phyloP scores from a whole-genome alignment of 1,140 invertebrate species.

The Adelges cooleyi region DNA sequence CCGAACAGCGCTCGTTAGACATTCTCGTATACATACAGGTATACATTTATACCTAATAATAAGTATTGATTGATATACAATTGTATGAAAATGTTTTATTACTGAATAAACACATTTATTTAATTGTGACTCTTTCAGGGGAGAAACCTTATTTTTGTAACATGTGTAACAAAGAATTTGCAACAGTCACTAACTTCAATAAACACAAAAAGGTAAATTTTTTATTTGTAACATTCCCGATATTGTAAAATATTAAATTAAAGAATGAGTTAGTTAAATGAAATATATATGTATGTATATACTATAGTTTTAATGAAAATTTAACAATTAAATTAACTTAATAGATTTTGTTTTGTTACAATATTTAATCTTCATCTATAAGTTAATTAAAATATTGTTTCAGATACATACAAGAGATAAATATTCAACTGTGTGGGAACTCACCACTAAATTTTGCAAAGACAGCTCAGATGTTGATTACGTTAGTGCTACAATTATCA shows the following conservation, averaged over 20 bases:
- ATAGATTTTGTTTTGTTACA: no score
- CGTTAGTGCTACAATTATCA: background rate
- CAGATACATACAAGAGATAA: conserved; percentile 16
- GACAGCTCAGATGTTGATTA: conserved; percentile 12
- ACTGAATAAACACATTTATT: background rate
- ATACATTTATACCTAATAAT: no score
- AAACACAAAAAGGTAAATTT: conserved; percentile 56
- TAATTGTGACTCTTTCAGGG: conserved; percentile 40
- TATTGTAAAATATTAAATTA: no score
- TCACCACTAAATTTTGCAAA: conserved; percentile 19
- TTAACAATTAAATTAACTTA: no score
- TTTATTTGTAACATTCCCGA: no score
- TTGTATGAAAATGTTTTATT: background rate
- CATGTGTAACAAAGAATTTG: conserved; percentile 66
- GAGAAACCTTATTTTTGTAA: conserved; percentile 67
- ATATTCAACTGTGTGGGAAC: conserved; percentile 10
- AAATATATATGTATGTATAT: no score
- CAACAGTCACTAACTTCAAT: conserved; percentile 73
- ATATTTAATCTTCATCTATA: no score
- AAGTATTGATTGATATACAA: background rate
- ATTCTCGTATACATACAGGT: conserved; percentile 20
- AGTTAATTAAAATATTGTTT: no score
- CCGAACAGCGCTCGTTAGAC: conserved; percentile 59
- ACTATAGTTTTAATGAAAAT: no score
- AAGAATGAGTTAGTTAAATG: no score